A percentile compares a stretch with the other conserved stretches of the same genome.
These are phyloP conservation scores for Thomomys bottae DNA, from an alignment of 2,113 vertebrate species.

Conservation along the genomic window DNA sequence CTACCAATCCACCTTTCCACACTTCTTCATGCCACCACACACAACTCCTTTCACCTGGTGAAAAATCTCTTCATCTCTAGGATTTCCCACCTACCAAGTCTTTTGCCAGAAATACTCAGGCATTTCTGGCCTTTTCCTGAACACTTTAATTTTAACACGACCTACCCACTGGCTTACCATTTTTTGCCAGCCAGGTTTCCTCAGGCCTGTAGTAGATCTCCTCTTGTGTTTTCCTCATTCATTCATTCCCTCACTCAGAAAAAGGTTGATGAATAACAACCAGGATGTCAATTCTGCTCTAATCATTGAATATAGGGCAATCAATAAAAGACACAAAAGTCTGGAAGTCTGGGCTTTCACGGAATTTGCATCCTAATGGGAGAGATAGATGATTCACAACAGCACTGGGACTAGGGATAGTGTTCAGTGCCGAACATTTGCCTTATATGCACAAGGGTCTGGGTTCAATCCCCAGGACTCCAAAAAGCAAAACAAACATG, in stretches of 20 bases:
- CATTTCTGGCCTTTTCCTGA: neutral
- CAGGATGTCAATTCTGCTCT: neutral
- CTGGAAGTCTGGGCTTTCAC: neutral
- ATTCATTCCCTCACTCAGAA: neutral
- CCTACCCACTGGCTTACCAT: neutral
- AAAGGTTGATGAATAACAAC: neutral
- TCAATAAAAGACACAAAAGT: neutral
- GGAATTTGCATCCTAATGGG: neutral
- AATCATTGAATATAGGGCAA: neutral
- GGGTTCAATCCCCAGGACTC: neutral
- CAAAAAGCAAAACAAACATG: neutral
- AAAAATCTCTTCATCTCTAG: neutral
- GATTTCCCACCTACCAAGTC: neutral
- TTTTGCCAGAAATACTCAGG: neutral
- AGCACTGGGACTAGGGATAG: neutral
- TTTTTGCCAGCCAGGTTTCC: neutral
- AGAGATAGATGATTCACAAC: neutral
- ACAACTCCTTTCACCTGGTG: neutral
- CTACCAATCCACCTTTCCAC: neutral
- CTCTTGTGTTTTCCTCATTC: neutral
- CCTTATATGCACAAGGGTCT: too few species aligned
- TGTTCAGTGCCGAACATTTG: neutral
- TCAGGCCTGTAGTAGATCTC: neutral
- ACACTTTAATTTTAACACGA: neutral
- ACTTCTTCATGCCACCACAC: neutral